Conservation (phyloP, 2,113 vertebrate genomes). For the Rissa tridactyla region DNA sequence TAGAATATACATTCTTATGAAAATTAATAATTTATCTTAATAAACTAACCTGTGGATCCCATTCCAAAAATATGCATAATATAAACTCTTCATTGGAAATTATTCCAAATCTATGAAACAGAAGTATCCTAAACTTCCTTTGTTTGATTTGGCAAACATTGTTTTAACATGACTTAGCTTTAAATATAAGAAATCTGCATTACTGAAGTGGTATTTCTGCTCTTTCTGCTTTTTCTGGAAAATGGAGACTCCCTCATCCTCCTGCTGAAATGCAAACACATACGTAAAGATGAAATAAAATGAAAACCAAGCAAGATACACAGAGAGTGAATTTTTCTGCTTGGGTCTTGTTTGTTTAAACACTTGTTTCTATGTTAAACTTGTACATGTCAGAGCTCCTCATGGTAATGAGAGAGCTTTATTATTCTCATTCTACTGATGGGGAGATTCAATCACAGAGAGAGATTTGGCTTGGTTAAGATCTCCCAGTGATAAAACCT, state of each 20-base stretch:
- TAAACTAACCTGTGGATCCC: neutral
- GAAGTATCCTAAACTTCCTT: neutral
- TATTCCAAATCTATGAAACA: neutral
- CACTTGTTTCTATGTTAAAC: neutral
- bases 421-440: neutral
- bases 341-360: neutral
- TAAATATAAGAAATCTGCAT: neutral
- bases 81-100: neutral
- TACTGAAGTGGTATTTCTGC: neutral
- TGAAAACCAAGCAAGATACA: neutral
- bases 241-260: neutral
- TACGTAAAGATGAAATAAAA: neutral
- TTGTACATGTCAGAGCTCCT: neutral
- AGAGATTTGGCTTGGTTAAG: neutral
- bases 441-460: neutral
- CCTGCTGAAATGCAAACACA: neutral
- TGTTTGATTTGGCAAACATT: neutral
- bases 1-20: neutral
- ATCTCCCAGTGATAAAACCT: neutral
- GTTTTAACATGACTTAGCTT: neutral
- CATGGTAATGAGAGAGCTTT: fast-evolving
- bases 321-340: neutral
- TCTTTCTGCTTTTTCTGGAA: neutral
- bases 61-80: fast-evolving
- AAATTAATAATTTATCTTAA: neutral